Base-by-base conservation (phyloP, 2,888 invertebrate species). In the Aleiodes testaceus region DNA sequence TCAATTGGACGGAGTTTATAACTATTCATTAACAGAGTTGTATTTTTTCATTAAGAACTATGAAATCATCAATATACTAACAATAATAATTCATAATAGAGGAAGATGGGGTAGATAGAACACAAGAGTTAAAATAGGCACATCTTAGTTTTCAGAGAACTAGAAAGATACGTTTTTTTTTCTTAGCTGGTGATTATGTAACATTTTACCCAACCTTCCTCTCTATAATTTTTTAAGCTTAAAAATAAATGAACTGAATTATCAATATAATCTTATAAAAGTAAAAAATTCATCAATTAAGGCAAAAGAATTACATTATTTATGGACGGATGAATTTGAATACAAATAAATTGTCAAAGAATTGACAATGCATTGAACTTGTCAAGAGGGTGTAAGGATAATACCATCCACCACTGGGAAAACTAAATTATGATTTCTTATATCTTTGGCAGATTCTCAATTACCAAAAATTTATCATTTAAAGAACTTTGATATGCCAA, bases 251-350 rank as follows among this genome's bases (percentile, higher is more conserved):
- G 49, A 49, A 49, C 49, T 2, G 2, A 49, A 6, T 16, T n/a
- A 9, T 9, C 36, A 36, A 36, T 36, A 36, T 6, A 50, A 16
- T 49, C n/a, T 49, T 49, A 52, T 53, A 30, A 59, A 59, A 59
- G 36, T 59, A 59, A 36, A 59, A 59, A 59, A 16, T 42, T 6
- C 1, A 55, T 30, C 9, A 12, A n/a, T 14, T 9, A 30, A 1
- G 55, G 16, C 9, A 6, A 36, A 36, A 36, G 7, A 3, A 36
- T 36, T 36, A 36, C 36, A 36, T 36, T 36, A 55, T n/a, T 55
- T 16, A 9, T 42, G 59, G 59, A 59, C 59, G 59, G 59, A 59
- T 55, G 14, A 53, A 22, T 53, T 53, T 7, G 26, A 2, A n/a
- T 11, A 22, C 2, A 53, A 12, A 11, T 7, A 22, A 20, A 55